Evolutionary conservation across 1,140 invertebrate species (phyloP).

Genomic region (Aricia agestis): DNA sequence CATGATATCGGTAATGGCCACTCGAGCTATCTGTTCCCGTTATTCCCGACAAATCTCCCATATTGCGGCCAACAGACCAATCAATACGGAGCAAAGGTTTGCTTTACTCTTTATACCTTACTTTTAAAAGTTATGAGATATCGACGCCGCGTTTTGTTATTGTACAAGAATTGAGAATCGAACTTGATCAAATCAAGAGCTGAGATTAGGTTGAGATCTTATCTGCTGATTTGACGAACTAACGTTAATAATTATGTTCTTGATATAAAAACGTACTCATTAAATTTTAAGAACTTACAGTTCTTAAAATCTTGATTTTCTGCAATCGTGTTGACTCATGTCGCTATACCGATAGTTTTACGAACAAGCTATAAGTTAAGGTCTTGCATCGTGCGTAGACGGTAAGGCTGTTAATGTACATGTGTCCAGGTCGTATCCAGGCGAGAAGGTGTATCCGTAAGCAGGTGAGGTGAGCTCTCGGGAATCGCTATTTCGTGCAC

Average conservation of each 20-base stretch:
- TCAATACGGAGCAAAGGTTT: slow-evolving; percentile 53
- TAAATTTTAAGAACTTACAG: too few species aligned
- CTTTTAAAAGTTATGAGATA: slow-evolving; percentile 14
- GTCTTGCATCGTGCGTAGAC: neutral
- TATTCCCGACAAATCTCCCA: slow-evolving; percentile 67
- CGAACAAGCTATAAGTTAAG: too few species aligned
- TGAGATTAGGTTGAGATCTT: too few species aligned
- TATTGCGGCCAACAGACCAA: slow-evolving; percentile 61
- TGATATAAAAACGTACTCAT: too few species aligned
- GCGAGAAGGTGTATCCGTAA: slow-evolving; percentile 25
- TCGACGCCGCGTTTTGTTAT: neutral
- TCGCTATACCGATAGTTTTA: too few species aligned
- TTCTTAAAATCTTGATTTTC: too few species aligned
- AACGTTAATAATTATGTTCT: too few species aligned
- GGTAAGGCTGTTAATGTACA: neutral
- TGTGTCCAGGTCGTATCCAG: neutral
- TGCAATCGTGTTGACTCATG: too few species aligned
- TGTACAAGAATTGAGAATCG: neutral
- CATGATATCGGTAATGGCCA: slow-evolving; percentile 67
- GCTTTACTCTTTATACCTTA: slow-evolving; percentile 33
- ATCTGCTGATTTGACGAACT: too few species aligned
- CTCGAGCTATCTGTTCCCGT: slow-evolving; percentile 59
- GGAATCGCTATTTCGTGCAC: slow-evolving; percentile 72
- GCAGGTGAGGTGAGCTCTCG: slow-evolving; percentile 61
- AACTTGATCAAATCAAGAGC: too few species aligned